Evolutionary conservation across 2,888 invertebrate species (phyloP), one percentile per base, ranked within the genome.

Genomic region (Microctonus brassicae): DNA sequence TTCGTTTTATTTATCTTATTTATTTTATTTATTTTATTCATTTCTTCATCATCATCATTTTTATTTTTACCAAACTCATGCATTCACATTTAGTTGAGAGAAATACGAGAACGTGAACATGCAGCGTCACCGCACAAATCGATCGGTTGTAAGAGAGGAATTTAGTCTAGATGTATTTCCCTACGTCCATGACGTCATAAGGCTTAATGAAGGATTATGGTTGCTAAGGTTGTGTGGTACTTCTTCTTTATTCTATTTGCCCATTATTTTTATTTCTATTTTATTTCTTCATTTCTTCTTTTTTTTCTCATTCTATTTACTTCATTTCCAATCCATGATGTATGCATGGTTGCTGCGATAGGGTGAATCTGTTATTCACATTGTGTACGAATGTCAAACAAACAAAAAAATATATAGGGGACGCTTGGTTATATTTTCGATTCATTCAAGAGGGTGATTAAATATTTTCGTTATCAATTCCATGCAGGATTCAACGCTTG

Each of bases 181-280:
- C 58, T 17, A 58, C n/a, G 34, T 17, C 34, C 33, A 33, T 58
- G 58, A 58, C 33, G 58, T 58, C 58, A 33, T 13, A n/a, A 58
- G 33, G 34, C 58, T 58, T 34, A 33, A 58, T 33, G 58, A 58
- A 58, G 58, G 17, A 58, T 58, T 17, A 13, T 22, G 22, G 11
- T 29, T 9, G 29, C 57, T 13, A 57, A 26, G 13, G 39, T n/a
- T 34, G 33, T 17, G 17, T 58, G 29, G 39, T 64, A 24, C 34
- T 61, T 13, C 55, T 64, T 61, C 52, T 47, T 39, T 42, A 34
- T 66, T 55, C 36, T 29, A 39, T 39, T 47, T 61, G 6, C 7
- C 42, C 17, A 11, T 33, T 58, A 13, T 42, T 47, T 6, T 22
- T 26, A 24, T 26, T 17, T 17, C 22, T 29, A 26, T 64, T 34